phyloP scores from a whole-genome alignment of 2,797 vertebrate species.

The Halcyon leucocephala region DNA sequence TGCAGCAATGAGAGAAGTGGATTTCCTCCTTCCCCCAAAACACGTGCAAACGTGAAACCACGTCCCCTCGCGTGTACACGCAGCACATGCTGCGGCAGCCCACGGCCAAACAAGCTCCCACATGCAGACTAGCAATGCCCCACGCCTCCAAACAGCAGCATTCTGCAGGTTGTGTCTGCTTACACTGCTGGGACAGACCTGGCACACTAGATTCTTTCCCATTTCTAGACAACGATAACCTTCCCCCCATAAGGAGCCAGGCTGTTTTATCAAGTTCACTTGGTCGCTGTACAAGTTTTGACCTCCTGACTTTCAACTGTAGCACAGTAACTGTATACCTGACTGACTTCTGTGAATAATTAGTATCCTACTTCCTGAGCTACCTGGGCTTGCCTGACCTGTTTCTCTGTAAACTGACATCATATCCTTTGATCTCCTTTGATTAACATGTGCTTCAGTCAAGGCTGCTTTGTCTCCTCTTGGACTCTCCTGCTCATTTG shows the following conservation, averaged over 20 bases:
- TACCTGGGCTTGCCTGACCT: constrained; percentile 92
- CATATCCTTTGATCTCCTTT: constrained; percentile 81
- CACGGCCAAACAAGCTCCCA: neutral
- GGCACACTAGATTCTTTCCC: constrained; percentile 75
- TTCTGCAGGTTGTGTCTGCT: constrained; percentile 40
- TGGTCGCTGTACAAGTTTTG: constrained; percentile 62
- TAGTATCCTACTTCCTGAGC: constrained; percentile 85
- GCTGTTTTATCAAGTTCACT: constrained; percentile 38
- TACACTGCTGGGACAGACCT: constrained; percentile 83
- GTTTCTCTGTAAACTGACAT: constrained; percentile 88
- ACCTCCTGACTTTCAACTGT: constrained; percentile 76
- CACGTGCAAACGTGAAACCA: neutral
- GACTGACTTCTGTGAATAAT: constrained; percentile 82
- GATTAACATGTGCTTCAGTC: constrained; percentile 72
- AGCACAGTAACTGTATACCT: constrained; percentile 78
- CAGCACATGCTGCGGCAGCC: neutral
- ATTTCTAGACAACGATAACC: neutral
- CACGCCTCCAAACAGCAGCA: neutral
- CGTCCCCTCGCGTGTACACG: rapidly evolving
- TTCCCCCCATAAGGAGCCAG: constrained; percentile 21
- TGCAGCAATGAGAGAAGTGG: neutral
- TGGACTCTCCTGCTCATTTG: constrained; percentile 7
- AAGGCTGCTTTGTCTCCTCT: constrained; percentile 74
- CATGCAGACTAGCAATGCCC: neutral
- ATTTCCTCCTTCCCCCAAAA: neutral